Base-by-base conservation (phyloP, 2,113 vertebrate genomes). In the Uria aalge region DNA sequence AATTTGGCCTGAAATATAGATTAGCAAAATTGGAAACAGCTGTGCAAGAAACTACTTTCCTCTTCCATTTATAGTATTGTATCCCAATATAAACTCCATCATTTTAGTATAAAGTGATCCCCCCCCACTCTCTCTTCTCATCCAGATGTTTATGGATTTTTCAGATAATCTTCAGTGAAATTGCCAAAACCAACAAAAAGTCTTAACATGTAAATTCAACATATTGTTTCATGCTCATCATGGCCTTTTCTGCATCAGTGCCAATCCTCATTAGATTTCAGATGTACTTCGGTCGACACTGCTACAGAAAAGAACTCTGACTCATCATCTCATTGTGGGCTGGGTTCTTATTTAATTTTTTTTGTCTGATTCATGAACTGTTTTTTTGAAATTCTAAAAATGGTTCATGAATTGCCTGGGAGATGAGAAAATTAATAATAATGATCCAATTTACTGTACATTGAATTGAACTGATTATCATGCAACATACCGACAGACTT, bases 1-100 rank as follows among this genome's bases (percentile, higher is more conserved):
- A 98, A 98, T 98, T 98, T 98, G 97, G 97, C 96, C 97, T 98
- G 97, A 98, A 98, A 98, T 97, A 98, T 95, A 97, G 98, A 98
- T 98, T 98, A 98, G 96, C 96, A 98, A 98, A 98, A 98, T 98
- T 98, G 98, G 98, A 98, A 98, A 98, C 98, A 98, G 98, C 98
- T 98, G 98, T 98, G 98, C 97, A 97, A 98, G 96, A 98, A 98
- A 98, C 98, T 96, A 98, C 97, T 98, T 98, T 98, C 68, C 95
- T 98, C 97, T 98, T 98, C 98, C 98, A 98, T 98, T 98, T 98
- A 98, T 98, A 98, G 98, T 98, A 97, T 98, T 98, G 94, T 97
- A 97, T 98, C 98, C 98, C 97, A 98, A 98, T 98, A 98, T 98
- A 98, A 98, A 98, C 97, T 95, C 95, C 98, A 97, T 97, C 97